Percentiles rank a stretch among this genome's conserved stretches.
Evolutionary conservation across 1,140 invertebrate species (phyloP).

Genomic region (Anastatus disparis): DNA sequence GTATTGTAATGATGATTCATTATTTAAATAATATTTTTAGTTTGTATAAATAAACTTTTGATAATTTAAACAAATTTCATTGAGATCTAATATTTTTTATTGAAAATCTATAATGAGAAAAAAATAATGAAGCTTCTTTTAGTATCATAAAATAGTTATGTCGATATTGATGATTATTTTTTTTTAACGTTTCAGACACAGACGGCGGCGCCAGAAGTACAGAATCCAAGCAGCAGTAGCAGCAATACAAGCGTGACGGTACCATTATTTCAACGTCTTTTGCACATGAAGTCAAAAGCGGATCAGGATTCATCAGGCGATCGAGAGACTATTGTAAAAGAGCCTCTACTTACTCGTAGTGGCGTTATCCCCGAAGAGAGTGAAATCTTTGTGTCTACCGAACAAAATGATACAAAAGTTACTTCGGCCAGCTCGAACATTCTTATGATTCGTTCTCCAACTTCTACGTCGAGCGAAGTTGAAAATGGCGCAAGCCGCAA

Average conservation of each 20-base stretch:
- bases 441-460: conserved; percentile 2
- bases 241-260: conserved; percentile 51
- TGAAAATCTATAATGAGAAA: too few species aligned
- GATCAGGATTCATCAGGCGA: conserved; percentile 69
- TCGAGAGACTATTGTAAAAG: conserved; percentile 47
- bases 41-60: too few species aligned
- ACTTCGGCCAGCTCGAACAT: background rate
- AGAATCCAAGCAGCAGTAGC: conserved; percentile 46
- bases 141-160: too few species aligned
- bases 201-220: conserved; percentile 52
- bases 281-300: conserved; percentile 83
- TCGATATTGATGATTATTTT: too few species aligned
- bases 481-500: conserved; percentile 52
- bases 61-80: too few species aligned
- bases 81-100: too few species aligned
- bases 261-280: conserved; percentile 81
- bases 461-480: conserved; percentile 26
- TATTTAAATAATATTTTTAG: too few species aligned
- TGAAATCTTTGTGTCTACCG: conserved; percentile 37
- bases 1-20: too few species aligned
- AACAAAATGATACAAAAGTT: background rate
- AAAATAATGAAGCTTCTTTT: too few species aligned
- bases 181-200: conserved; percentile 12
- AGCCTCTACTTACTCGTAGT: conserved; percentile 55
- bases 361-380: conserved; percentile 50